Evolutionary conservation across 2,797 vertebrate genomes (phyloP).

Genomic region (Sebastes reedi): DNA sequence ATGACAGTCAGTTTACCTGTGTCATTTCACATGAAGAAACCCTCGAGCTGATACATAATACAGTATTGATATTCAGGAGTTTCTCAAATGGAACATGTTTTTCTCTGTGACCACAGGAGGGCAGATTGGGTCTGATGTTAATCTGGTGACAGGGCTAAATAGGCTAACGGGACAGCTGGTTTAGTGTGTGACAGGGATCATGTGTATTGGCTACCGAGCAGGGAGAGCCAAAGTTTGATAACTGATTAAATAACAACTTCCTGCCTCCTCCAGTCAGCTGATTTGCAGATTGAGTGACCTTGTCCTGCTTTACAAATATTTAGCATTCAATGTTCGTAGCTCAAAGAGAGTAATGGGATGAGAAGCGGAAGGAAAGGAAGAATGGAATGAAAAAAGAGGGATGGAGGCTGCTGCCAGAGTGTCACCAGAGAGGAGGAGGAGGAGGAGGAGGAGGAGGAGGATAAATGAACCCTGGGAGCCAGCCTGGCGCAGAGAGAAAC

Average conservation of each 20-base stretch:
- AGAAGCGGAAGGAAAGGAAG: neutral
- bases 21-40: neutral
- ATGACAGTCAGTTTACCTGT: neutral
- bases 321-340: conserved; percentile 15
- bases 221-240: neutral
- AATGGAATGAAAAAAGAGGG: neutral
- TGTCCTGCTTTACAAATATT: neutral
- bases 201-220: neutral
- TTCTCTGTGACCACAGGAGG: conserved; percentile 46
- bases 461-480: conserved; percentile 4
- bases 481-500: neutral
- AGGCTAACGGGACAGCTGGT: conserved; percentile 8
- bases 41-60: neutral
- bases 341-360: neutral
- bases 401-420: conserved; percentile 31
- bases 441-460: neutral
- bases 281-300: neutral
- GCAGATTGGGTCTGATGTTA: conserved; percentile 56
- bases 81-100: neutral
- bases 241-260: neutral
- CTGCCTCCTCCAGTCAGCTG: neutral
- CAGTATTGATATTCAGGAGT: neutral
- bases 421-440: neutral
- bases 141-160: conserved; percentile 36
- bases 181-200: neutral